Evolutionary conservation across 2,113 vertebrate species (phyloP).

Genomic region (Seriola rivoliana): DNA sequence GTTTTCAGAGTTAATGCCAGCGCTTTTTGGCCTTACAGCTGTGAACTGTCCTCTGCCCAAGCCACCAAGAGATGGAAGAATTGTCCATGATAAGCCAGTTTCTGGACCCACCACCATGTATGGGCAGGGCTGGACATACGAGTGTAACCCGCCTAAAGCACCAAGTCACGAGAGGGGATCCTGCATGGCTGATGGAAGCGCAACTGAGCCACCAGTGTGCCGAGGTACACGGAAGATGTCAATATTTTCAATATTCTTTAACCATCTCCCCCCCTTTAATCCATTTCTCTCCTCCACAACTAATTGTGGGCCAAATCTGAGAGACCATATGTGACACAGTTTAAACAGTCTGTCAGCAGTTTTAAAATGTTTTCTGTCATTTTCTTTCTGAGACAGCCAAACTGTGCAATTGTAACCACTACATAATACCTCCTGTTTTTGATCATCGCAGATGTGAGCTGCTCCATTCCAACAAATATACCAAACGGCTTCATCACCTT

Average conservation of each 20-base stretch:
- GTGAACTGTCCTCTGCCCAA: conserved; percentile 86
- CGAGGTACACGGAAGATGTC: conserved; percentile 75
- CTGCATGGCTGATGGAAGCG: conserved; percentile 85
- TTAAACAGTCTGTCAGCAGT: not conserved
- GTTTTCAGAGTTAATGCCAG: not conserved
- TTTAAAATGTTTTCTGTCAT: not conserved
- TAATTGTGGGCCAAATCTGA: not conserved
- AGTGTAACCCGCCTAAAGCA: conserved; percentile 83
- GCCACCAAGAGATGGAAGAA: conserved; percentile 75
- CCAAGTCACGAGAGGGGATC: conserved; percentile 86
- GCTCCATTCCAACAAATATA: conserved; percentile 85
- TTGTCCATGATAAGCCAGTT: conserved; percentile 65
- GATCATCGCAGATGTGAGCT: conserved; percentile 85
- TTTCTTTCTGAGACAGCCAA: not conserved
- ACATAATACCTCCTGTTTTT: not conserved
- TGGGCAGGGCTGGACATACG: conserved; percentile 83
- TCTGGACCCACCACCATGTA: conserved; percentile 76
- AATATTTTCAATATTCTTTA: not conserved
- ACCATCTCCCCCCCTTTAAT: not conserved
- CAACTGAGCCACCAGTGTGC: conserved; percentile 87
- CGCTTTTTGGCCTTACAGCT: conserved; percentile 69
- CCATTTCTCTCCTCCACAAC: too few species aligned
- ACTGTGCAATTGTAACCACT: not conserved
- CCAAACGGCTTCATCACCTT: conserved; percentile 90
- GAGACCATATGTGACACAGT: not conserved